Base-by-base conservation (phyloP, 2,113 vertebrate genomes). In the Himantopus leucocephalus region DNA sequence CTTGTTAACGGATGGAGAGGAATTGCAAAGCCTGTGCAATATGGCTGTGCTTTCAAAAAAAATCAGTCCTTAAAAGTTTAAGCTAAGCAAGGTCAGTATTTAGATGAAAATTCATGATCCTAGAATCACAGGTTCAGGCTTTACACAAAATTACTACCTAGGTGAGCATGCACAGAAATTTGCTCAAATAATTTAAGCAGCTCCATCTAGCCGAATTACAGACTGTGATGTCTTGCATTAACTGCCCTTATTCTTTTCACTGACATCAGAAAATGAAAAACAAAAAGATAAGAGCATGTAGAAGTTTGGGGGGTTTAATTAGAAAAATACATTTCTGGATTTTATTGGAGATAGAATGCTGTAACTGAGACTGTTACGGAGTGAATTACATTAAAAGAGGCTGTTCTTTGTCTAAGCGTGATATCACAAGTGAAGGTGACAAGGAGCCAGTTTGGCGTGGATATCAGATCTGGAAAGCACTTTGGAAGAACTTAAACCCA, bases 391-490 rank as follows among this genome's bases (percentile, higher is more conserved):
- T 85, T 78, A 45, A 43, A 85, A 82, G 53, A 94, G 59, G 62
- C 93, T 95, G 92, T 85, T 96, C 45, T 22, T 91, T 62, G 55
- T 96, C 81, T 11, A 47, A 68, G 76, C 2, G 8, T 26, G 45
- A 8, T 94, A 91, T 32, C 39, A n/a, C 15, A 75, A 93, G 66
- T 48, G 77, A 84, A 89, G 55, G 84, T 95, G 94, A 84, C 94
- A 86, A 52, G 80, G 45, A 95, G 73, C 59, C 81, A 76, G 74
- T 83, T 62, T 80, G 79, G 29, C 55, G 39, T 67, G 75, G 73
- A 7, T 94, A 88, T 94, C 94, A 90, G 94, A 93, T 92, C 89
- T 95, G 95, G 76, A 96, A 94, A 79, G 81, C 32, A 26, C 52
- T 92, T 86, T 34, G 74, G 81, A 95, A 58, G 85, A 88, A 93